phyloP scores from a whole-genome alignment of 2,888 invertebrate genomes.

The Callyntrura guangdongensis region DNA sequence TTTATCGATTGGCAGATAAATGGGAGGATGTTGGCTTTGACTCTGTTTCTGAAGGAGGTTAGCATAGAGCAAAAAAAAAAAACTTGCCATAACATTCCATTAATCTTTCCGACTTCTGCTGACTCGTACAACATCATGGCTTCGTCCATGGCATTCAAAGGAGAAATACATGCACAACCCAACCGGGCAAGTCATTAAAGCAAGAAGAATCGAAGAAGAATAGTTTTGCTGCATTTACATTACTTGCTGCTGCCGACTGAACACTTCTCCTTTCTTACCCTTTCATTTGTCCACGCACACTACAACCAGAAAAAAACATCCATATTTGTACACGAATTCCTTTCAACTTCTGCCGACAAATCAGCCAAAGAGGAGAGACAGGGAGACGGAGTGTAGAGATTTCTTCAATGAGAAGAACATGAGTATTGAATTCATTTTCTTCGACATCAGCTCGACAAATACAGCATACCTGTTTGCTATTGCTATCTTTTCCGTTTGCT shows the following conservation, averaged over 20 bases:
- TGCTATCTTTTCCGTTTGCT: not conserved
- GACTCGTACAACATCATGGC: not conserved
- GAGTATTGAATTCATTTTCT: conserved; percentile 32
- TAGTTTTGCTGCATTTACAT: not conserved
- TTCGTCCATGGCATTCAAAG: not conserved
- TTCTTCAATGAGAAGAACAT: not conserved
- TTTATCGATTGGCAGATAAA: conserved; percentile 42
- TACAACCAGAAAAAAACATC: not conserved
- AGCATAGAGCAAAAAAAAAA: not conserved
- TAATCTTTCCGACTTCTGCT: conserved; percentile 61
- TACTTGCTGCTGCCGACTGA: not conserved
- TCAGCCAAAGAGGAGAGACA: not conserved
- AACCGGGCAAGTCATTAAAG: not conserved
- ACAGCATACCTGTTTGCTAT: conserved; percentile 39
- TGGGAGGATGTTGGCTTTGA: conserved; percentile 29
- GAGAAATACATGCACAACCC: not conserved
- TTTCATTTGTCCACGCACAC: conserved; percentile 18
- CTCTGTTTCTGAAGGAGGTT: conserved; percentile 25
- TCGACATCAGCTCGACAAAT: conserved; percentile 28
- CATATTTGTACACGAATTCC: conserved; percentile 44
- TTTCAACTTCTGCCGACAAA: not conserved
- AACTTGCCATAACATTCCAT: conserved; percentile 55
- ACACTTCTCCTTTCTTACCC: not conserved
- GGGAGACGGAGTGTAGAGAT: not conserved
- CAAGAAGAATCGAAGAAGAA: not conserved